These are phyloP conservation scores for Zootoca vivipara DNA, from an alignment of 2,113 vertebrate genomes.

Conservation along the genomic window DNA sequence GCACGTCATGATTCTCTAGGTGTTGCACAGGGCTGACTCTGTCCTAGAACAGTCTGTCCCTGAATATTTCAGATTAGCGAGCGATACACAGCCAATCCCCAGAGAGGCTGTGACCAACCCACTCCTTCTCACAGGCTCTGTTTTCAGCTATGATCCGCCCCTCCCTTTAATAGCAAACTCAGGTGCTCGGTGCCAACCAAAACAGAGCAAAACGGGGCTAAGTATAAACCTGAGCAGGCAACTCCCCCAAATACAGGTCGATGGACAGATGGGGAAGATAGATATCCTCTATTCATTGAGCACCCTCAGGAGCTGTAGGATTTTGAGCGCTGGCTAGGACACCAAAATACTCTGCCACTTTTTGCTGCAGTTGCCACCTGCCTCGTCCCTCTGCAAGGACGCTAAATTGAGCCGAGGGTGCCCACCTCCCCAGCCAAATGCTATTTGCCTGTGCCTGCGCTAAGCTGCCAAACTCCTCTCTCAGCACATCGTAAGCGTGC, in stretches of 20 bases:
- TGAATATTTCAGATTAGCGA: background rate
- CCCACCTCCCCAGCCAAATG: rapidly evolving
- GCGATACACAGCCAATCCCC: no score
- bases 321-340: background rate
- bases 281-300: no score
- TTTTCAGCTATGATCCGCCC: no score
- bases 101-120: no score
- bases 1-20: background rate
- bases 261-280: no score
- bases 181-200: background rate
- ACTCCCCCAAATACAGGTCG: no score
- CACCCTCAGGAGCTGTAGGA: no score
- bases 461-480: background rate
- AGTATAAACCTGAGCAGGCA: background rate
- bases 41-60: background rate
- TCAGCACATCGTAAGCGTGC: rapidly evolving
- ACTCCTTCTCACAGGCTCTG: background rate
- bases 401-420: rapidly evolving
- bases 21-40: background rate
- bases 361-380: background rate
- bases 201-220: background rate
- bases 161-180: background rate
- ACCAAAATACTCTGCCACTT: no score
- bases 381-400: rapidly evolving
- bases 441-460: no score